Base-by-base conservation (phyloP, 2,113 vertebrate genomes). In the Drymodes brunneopygia region DNA sequence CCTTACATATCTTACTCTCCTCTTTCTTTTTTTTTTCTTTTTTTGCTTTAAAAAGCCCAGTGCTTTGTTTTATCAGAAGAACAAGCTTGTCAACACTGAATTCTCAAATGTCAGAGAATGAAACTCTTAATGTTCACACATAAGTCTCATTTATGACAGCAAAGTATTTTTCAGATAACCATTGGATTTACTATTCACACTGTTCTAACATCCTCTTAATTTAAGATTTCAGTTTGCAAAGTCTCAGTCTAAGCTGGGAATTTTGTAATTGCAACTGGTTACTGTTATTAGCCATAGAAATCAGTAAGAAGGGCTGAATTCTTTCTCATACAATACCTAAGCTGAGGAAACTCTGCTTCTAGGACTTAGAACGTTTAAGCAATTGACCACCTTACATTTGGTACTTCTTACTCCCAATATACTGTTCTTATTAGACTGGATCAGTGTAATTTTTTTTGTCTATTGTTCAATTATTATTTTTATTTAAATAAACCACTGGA, bases 401-500 rank as follows among this genome's bases (percentile, higher is more conserved):
- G 50, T 47, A 48, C 31, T 70, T 89, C 81, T 31, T 40, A 28
- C 6, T 60, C 31, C 35, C 13, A 75, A 56, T 60, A 57, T 31
- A 61, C n/a, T 71, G 36, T 38, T 87, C 92, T 71, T 67, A 48
- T 72, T 21, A 87, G 36, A 81, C 12, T 51, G 14, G 20, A 33
- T 38, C 62, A 45, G 11, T 79, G 42, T n/a, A 36, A 78, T 72
- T 83, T 91, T 48, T 57, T 84, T 77, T 42, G 50, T 50, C 15
- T 90, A 77, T 58, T 78, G 35, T 85, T 86, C 12, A 75, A 48
- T 48, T 80, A 51, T 29, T 25, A 33, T 67, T 93, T 92, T 86
- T 70, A 73, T 81, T 73, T 84, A 57, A 86, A 87, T 45, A 75
- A 90, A 87, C 65, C 72, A 28, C 62, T 81, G 71, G 45, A 86